These are phyloP conservation scores for Chelonus formosanus DNA, from an alignment of 2,888 invertebrate species.

Conservation along the genomic window DNA sequence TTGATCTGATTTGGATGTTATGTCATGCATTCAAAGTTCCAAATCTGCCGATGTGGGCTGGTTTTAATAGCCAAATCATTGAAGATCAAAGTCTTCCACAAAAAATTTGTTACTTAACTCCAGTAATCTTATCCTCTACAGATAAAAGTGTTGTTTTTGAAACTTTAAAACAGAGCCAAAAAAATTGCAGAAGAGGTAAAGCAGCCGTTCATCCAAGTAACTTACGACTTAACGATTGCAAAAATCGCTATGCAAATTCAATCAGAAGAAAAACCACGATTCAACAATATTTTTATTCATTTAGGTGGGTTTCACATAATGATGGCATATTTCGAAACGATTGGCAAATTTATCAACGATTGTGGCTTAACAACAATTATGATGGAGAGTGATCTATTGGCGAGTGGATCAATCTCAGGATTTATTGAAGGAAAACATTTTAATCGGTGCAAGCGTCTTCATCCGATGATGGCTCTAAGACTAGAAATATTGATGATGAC, in stretches of 20 bases:
- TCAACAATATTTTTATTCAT: constrained; percentile 56
- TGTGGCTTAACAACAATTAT: constrained; percentile 42
- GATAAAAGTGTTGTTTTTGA: constrained; percentile 40
- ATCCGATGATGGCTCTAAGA: constrained; percentile 32
- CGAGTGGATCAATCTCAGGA: constrained; percentile 41
- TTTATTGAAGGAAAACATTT: constrained; percentile 43
- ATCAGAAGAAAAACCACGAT: constrained; percentile 45
- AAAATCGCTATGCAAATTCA: constrained; percentile 48
- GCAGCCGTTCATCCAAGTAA: constrained; percentile 46
- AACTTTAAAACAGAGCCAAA: constrained; percentile 41
- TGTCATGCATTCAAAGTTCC: constrained; percentile 44
- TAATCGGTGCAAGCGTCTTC: constrained; percentile 41
- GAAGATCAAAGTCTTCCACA: constrained; percentile 44
- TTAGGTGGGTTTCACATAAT: constrained; percentile 53
- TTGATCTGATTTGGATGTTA: constrained; percentile 41
- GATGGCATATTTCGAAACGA: constrained; percentile 50
- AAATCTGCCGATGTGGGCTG: constrained; percentile 54
- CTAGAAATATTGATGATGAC: too few relatives aligned
- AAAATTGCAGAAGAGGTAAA: constrained; percentile 44
- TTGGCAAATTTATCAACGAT: constrained; percentile 50
- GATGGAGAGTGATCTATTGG: constrained; percentile 41
- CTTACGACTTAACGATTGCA: constrained; percentile 49
- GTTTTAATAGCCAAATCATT: constrained; percentile 46
- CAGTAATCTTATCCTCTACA: constrained; percentile 53
- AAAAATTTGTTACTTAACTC: constrained; percentile 48